Conservation (phyloP, 2,113 vertebrate species). For the Bubo scandiacus region DNA sequence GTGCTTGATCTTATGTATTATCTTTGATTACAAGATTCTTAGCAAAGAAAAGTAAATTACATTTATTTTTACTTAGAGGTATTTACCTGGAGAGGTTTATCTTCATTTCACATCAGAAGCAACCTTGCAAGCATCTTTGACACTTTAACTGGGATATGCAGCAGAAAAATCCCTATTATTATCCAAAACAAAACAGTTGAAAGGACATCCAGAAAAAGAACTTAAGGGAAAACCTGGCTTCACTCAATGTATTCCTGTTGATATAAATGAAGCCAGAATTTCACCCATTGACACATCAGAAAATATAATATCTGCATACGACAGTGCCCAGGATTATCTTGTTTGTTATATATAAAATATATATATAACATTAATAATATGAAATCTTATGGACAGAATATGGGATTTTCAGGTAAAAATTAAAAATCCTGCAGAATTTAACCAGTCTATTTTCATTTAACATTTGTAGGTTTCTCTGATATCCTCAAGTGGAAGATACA, state of each 20-base stretch:
- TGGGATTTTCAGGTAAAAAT: background rate
- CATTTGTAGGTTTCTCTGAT: background rate
- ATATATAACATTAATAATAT: background rate
- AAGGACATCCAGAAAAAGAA: background rate
- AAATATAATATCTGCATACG: background rate
- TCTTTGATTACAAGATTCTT: background rate
- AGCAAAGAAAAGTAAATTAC: background rate
- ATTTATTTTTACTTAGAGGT: background rate
- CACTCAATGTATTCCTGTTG: background rate
- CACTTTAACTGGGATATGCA: background rate
- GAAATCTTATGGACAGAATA: background rate
- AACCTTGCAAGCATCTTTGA: background rate
- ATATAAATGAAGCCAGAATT: background rate
- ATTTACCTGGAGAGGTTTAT: background rate
- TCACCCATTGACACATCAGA: background rate
- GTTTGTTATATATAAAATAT: background rate
- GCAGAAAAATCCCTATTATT: background rate
- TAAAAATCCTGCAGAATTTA: background rate
- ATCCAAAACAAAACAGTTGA: background rate
- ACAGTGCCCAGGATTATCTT: background rate
- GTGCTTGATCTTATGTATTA: background rate
- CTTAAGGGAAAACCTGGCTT: background rate
- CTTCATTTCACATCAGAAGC: background rate
- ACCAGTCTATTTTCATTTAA: background rate
- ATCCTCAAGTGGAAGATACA: background rate